Percentiles rank a stretch among this genome's conserved stretches.
Conservation (phyloP, 2,888 invertebrate genomes). For the Dryococelus australis region DNA sequence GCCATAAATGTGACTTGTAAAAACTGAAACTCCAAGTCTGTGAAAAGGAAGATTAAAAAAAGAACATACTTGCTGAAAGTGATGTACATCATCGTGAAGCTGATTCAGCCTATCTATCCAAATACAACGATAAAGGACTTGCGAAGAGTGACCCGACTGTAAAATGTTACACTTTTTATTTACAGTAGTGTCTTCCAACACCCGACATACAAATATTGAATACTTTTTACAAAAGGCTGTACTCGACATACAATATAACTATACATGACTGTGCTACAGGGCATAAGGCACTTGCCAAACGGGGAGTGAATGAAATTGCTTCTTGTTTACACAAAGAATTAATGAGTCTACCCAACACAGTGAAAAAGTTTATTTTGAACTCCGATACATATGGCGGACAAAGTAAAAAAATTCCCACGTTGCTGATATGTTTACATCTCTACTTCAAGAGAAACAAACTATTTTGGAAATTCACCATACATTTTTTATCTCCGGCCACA, state of each 20-base stretch:
- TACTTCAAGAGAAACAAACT: slow-evolving; percentile 35
- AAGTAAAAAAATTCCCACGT: slow-evolving; percentile 7
- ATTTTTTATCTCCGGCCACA: slow-evolving; percentile 36
- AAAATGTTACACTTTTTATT: slow-evolving; percentile 40
- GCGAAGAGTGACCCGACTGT: background rate
- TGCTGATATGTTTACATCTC: slow-evolving; percentile 36
- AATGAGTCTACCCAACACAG: slow-evolving; percentile 34
- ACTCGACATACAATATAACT: slow-evolving; percentile 52
- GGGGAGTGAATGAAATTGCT: slow-evolving; percentile 51
- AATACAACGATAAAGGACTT: no score
- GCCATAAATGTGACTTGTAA: no score
- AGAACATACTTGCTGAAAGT: no score
- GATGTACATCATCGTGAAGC: no score
- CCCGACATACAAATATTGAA: slow-evolving; percentile 49
- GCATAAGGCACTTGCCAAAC: slow-evolving; percentile 49
- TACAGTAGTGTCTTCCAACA: slow-evolving; percentile 51
- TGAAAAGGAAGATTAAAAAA: no score
- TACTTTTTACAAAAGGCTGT: slow-evolving; percentile 52
- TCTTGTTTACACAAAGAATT: slow-evolving; percentile 46
- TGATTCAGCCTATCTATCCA: no score
- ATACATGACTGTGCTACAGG: slow-evolving; percentile 48
- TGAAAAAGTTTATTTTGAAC: background rate
- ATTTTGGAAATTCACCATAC: slow-evolving; percentile 36
- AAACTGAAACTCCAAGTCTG: no score
- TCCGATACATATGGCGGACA: slow-evolving; percentile 22